These are phyloP conservation scores for Coregonus sp. DNA, from an alignment of 2,797 vertebrate genomes.

Conservation along the genomic window DNA sequence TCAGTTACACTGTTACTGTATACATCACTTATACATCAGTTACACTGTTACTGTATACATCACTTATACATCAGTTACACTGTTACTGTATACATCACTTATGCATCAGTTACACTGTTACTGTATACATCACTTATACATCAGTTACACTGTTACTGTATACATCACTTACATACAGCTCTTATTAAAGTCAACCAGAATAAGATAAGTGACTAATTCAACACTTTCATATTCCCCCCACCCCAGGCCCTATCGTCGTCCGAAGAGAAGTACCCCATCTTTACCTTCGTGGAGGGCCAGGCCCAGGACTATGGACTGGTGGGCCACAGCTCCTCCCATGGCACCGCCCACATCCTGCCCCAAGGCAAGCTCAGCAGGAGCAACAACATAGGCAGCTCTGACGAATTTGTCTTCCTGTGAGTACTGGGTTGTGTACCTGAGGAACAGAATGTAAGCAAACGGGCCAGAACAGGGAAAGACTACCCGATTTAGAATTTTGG, in stretches of 20 bases:
- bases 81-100: too few relatives aligned
- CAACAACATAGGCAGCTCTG: conserved; percentile 75
- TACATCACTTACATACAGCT: too few relatives aligned
- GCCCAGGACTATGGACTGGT: conserved; percentile 85
- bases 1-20: too few relatives aligned
- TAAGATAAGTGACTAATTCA: too few relatives aligned
- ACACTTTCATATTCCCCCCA: background rate
- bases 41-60: too few relatives aligned
- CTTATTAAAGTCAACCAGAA: too few relatives aligned
- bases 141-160: too few relatives aligned
- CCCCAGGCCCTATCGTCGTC: conserved; percentile 81
- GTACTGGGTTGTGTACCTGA: background rate
- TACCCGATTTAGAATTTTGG: background rate
- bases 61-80: too few relatives aligned
- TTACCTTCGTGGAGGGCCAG: conserved; percentile 86
- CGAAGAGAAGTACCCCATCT: conserved; percentile 88
- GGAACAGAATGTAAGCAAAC: background rate
- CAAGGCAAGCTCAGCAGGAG: conserved; percentile 56
- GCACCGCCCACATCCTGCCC: conserved; percentile 65
- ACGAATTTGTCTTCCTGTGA: conserved; percentile 91
- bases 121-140: background rate
- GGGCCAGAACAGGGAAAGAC: background rate
- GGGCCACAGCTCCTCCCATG: conserved; percentile 66
- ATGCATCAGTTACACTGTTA: background rate
- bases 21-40: too few relatives aligned